Percentiles rank a stretch among this genome's conserved stretches.
These are phyloP conservation scores for Epizoanthus scotinus DNA, from an alignment of 92 coral and sea anemone genomes.

Conservation along the genomic window DNA sequence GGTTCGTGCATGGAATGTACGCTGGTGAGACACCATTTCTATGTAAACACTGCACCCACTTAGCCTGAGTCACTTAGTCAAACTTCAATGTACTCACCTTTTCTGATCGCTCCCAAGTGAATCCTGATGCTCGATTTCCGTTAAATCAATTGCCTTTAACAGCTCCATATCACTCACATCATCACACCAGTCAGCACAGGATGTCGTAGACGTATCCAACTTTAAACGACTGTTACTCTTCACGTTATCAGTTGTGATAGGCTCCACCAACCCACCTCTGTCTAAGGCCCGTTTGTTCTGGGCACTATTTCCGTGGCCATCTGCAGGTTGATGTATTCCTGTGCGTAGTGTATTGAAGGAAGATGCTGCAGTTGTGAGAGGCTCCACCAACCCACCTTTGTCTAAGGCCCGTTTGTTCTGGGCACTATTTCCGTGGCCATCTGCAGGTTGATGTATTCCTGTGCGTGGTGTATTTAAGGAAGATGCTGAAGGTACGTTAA, in stretches of 20 bases:
- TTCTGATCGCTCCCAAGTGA: neutral
- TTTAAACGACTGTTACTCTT: neutral
- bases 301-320: neutral
- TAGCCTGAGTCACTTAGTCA: no score
- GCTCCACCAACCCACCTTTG: neutral
- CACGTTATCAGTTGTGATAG: neutral
- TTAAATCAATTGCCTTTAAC: constrained; percentile 53
- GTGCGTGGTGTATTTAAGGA: neutral
- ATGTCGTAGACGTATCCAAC: constrained; percentile 14
- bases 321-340: neutral
- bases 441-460: neutral
- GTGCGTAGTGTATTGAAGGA: no score
- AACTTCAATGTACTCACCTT: constrained; percentile 26
- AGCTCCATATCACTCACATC: constrained; percentile 75
- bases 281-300: neutral
- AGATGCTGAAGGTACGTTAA: neutral
- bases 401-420: neutral
- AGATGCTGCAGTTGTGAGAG: neutral
- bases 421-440: neutral
- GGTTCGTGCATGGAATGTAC: no score
- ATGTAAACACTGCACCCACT: no score
- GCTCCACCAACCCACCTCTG: neutral
- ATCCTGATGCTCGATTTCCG: constrained; percentile 34
- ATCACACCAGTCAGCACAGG: constrained; percentile 59
- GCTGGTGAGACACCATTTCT: no score